Evolutionary conservation across 2,888 invertebrate genomes (phyloP).

Genomic region (Pammene aurita): DNA sequence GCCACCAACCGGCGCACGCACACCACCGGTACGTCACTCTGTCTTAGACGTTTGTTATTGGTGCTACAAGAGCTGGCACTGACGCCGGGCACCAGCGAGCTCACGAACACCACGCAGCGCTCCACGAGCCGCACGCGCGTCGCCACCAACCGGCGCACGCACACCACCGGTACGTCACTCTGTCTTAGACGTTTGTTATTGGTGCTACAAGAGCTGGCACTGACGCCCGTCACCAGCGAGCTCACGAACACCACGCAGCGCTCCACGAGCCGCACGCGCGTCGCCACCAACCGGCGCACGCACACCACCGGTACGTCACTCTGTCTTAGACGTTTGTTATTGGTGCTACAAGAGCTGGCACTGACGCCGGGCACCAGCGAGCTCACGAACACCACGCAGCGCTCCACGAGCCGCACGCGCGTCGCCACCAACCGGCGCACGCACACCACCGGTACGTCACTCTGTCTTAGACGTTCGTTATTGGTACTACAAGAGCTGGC

Average conservation of each 20-base stretch:
- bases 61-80: constrained; percentile 55
- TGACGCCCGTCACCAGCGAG: constrained; percentile 71
- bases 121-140: constrained; percentile 84
- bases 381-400: constrained; percentile 83
- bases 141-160: constrained; percentile 75
- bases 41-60: too few species aligned
- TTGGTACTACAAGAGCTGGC: too few species aligned
- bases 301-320: constrained; percentile 52
- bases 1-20: constrained; percentile 75
- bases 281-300: constrained; percentile 78
- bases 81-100: constrained; percentile 70
- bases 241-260: constrained; percentile 84
- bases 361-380: constrained; percentile 71
- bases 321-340: too few species aligned
- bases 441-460: constrained; percentile 52
- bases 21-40: constrained; percentile 52
- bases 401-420: constrained; percentile 83
- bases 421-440: constrained; percentile 81
- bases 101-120: constrained; percentile 84
- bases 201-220: constrained; percentile 52
- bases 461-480: too few species aligned
- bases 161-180: constrained; percentile 52
- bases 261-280: constrained; percentile 83
- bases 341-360: constrained; percentile 52
- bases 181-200: too few species aligned